Base-by-base conservation (phyloP, 2,113 vertebrate genomes). In the Nicator chloris region DNA sequence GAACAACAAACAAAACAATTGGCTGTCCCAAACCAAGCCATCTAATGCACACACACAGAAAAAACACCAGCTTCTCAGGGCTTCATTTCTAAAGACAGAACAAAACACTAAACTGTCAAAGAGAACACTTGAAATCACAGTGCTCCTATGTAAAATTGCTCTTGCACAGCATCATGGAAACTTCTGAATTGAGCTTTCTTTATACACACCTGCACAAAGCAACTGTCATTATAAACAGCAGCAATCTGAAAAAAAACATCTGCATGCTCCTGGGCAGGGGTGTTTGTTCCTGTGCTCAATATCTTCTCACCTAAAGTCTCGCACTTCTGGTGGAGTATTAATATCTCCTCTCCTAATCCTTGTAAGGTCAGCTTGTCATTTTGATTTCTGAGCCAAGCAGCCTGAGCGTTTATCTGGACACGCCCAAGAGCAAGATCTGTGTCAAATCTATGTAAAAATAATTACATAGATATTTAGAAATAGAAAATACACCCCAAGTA, bases 251-350 rank as follows among this genome's bases (percentile, higher is more conserved):
- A 77, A 82, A 73, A 75, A 79, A 11, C 5, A 33, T 26, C 83
- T 82, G 64, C 50, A 53, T 10, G n/a, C 45, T 88, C 7, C 66
- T 39, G 50, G 35, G 51, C 70, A 91, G 64, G 94, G 53, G 73
- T 93, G 83, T 96, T 93, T 83, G 61, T 60, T 95, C 53, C 68
- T 71, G 47, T 66, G 54, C 81, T 83, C 83, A 94, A 56, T 50
- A 79, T 47, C 53, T 95, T 95, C 68, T 91, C 86, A 82, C 81
- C 57, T 64, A 47, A 35, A 68, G 53, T 37, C 65, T 93, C 66
- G 70, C 77, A 53, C 11, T 78, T 78, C 64, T 61, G 47, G 20
- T 7, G 15, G 63, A 66, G 21, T 17, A 65, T 86, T 85, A 73
- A 59, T 22, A 45, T 24, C 39, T 75, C 65, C 42, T 82, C 63